These are phyloP conservation scores for Protula sp. DNA, from an alignment of 2,888 invertebrate genomes.

Conservation along the genomic window DNA sequence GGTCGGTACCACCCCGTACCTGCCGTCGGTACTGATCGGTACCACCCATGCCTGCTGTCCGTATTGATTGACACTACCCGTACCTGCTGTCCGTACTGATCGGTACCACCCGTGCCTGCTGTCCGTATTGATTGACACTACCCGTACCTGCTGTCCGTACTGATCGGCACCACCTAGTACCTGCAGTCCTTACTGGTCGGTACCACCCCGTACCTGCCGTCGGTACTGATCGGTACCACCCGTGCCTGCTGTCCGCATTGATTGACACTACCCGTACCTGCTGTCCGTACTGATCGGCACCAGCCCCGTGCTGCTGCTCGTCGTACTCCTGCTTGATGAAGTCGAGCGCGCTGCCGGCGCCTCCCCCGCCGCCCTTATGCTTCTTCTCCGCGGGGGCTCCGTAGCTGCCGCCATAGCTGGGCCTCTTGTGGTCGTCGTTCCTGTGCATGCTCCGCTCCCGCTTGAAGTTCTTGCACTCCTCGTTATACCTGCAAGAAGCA, in stretches of 20 bases:
- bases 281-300: not conserved
- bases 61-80: too few species aligned
- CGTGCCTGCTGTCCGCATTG: too few species aligned
- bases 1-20: not conserved
- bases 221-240: too few species aligned
- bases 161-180: too few species aligned
- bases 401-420: not conserved
- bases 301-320: not conserved
- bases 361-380: slow-evolving; percentile 26
- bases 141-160: too few species aligned
- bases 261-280: too few species aligned
- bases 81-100: too few species aligned
- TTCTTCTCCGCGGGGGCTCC: slow-evolving; percentile 33
- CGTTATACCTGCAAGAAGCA: slow-evolving; percentile 66
- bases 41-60: not conserved
- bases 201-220: too few species aligned
- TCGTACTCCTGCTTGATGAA: slow-evolving; percentile 47
- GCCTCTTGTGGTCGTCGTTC: too few species aligned
- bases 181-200: too few species aligned
- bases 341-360: slow-evolving; percentile 44
- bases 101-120: too few species aligned
- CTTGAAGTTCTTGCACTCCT: slow-evolving; percentile 71
- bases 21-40: not conserved
- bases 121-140: too few species aligned
- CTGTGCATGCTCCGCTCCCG: slow-evolving; percentile 67